phyloP scores from a whole-genome alignment of 2,797 vertebrate genomes.

The Clarias laeviceps region DNA sequence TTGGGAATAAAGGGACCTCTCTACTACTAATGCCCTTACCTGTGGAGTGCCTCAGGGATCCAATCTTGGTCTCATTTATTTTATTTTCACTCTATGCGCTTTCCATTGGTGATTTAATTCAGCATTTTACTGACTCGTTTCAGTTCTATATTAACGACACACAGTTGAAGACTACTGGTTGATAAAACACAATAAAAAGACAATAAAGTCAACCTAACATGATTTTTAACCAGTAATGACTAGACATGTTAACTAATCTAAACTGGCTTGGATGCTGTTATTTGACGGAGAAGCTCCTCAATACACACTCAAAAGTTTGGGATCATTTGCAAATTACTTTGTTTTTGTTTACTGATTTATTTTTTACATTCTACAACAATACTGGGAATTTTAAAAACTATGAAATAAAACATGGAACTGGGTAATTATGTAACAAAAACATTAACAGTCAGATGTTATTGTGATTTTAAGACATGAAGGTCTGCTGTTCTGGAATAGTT shows the following conservation, averaged over 20 bases:
- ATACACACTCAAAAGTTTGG: too few species aligned
- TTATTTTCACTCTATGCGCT: not conserved
- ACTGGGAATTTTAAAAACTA: too few species aligned
- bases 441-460: too few species aligned
- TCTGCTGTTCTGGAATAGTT: too few species aligned
- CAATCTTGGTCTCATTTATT: not conserved
- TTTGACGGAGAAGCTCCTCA: too few species aligned
- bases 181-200: not conserved
- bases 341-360: too few species aligned
- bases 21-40: not conserved
- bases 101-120: not conserved
- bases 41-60: not conserved
- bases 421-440: too few species aligned
- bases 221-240: not conserved
- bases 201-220: not conserved
- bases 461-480: too few species aligned
- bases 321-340: too few species aligned
- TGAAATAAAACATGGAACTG: too few species aligned
- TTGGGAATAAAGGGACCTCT: not conserved
- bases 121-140: not conserved
- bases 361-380: too few species aligned
- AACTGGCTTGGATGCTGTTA: too few species aligned
- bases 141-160: not conserved
- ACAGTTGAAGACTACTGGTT: not conserved
- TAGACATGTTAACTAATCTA: not conserved